These are phyloP conservation scores for Accipiter virgatus DNA, from an alignment of 2,113 vertebrate genomes.

Conservation along the genomic window DNA sequence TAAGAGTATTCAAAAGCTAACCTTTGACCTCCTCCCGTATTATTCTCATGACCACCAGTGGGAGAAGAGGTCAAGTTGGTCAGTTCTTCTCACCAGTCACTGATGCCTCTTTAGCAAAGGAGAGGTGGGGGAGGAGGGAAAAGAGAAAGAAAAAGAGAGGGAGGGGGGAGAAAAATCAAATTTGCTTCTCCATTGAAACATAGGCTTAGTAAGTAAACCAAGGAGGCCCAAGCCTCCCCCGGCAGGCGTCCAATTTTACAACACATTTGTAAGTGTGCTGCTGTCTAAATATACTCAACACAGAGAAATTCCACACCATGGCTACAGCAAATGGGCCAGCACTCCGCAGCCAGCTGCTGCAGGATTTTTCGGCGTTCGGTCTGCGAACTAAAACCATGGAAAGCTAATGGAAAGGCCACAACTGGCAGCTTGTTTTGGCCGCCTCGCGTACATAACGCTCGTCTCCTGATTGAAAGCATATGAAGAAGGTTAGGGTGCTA, in stretches of 20 bases:
- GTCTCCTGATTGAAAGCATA: constrained; percentile 19
- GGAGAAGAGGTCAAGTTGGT: constrained; percentile 68
- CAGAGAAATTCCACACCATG: constrained; percentile 76
- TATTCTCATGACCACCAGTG: constrained; percentile 69
- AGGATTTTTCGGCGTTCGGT: neutral
- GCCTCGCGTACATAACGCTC: neutral
- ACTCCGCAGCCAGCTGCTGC: constrained; percentile 27
- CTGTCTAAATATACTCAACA: constrained; percentile 72
- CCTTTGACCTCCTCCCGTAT: constrained; percentile 41
- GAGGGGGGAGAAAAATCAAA: constrained; percentile 44
- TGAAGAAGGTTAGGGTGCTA: constrained; percentile 20
- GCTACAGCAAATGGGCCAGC: constrained; percentile 37
- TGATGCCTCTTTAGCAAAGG: constrained; percentile 61
- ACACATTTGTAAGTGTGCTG: constrained; percentile 67
- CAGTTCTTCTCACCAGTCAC: constrained; percentile 68
- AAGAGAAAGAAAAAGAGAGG: constrained; percentile 13
- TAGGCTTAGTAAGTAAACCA: constrained; percentile 59
- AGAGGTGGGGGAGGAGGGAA: neutral
- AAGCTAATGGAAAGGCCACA: constrained; percentile 38
- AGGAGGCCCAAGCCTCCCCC: constrained; percentile 41
- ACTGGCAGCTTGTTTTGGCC: constrained; percentile 16
- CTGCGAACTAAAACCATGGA: constrained; percentile 8
- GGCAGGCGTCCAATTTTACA: constrained; percentile 60
- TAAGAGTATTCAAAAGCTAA: constrained; percentile 67
- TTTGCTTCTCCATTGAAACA: constrained; percentile 58